These are phyloP conservation scores for Hyposoter didymator DNA, from an alignment of 2,888 invertebrate species.

Conservation along the genomic window DNA sequence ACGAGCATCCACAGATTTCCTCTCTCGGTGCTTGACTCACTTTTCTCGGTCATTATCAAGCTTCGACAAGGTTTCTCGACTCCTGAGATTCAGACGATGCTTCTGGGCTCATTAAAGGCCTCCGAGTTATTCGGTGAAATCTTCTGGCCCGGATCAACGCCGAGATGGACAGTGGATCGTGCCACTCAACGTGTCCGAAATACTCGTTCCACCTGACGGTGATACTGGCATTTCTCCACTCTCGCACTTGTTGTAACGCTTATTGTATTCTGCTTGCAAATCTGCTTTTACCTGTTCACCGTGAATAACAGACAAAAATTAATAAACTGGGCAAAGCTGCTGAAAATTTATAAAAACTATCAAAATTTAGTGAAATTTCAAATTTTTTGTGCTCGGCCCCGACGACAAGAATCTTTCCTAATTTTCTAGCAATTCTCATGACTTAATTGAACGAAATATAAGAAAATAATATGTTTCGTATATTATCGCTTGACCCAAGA, in stretches of 20 bases:
- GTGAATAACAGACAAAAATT: neutral
- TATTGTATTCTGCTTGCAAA: conserved; percentile 81
- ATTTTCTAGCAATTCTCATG: neutral
- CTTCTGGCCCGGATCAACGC: conserved; percentile 41
- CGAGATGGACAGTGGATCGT: conserved; percentile 78
- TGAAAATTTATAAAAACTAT: neutral
- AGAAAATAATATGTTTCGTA: too few relatives aligned
- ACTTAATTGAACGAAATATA: too few relatives aligned
- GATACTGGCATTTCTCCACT: conserved; percentile 79
- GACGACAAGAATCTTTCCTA: neutral
- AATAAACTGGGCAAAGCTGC: neutral
- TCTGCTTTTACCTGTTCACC: conserved; percentile 78
- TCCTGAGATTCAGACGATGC: conserved; percentile 18
- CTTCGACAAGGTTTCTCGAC: conserved; percentile 8
- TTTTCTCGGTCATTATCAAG: conserved; percentile 22
- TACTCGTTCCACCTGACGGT: conserved; percentile 79
- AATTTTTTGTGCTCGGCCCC: neutral
- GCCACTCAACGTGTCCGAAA: conserved; percentile 80
- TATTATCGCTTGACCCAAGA: too few relatives aligned
- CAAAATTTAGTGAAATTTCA: neutral
- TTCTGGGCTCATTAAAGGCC: conserved; percentile 2
- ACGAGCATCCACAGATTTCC: conserved; percentile 16
- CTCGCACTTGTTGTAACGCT: conserved; percentile 81
- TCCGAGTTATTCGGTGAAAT: conserved; percentile 44
- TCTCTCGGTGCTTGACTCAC: conserved; percentile 50